A percentile compares a stretch with the other conserved stretches of the same genome.
These are phyloP conservation scores for Fopius arisanus DNA, from an alignment of 1,140 invertebrate genomes.

Conservation along the genomic window DNA sequence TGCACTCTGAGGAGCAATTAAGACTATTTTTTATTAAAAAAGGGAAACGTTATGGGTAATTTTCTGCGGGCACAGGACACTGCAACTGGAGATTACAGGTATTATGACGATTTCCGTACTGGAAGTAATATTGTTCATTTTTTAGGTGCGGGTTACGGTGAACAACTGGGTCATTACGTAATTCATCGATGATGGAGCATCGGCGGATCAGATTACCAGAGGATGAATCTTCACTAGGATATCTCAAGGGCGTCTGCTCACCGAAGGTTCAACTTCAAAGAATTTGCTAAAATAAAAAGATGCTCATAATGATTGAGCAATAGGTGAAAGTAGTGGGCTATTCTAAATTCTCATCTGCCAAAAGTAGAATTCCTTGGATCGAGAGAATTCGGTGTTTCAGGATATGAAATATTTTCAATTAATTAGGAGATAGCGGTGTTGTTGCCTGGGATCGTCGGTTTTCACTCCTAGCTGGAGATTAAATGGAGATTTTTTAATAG, in stretches of 20 bases:
- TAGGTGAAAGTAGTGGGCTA: constrained; percentile 3
- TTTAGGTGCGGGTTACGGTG: not conserved
- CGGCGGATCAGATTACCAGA: too few relatives aligned
- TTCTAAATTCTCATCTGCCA: not conserved
- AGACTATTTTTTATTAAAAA: not conserved
- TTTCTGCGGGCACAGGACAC: not conserved
- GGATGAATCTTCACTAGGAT: not conserved
- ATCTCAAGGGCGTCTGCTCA: not conserved
- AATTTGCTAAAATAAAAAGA: not conserved
- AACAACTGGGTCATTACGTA: not conserved
- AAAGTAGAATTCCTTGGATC: not conserved
- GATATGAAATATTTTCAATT: not conserved
- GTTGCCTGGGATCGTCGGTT: not conserved
- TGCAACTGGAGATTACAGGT: not conserved
- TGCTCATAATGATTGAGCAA: not conserved
- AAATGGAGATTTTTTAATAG: too few relatives aligned
- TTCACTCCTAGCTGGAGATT: not conserved
- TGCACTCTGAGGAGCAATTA: not conserved
- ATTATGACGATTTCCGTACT: constrained; percentile 3
- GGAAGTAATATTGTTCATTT: not conserved
- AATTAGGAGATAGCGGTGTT: not conserved
- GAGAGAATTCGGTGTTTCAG: not conserved
- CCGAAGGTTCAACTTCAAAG: not conserved
- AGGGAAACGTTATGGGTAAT: not conserved
- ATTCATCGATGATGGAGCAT: not conserved